Evolutionary conservation across 2,888 invertebrate genomes (phyloP).

Genomic region (Zaprionus obscuricornis): DNA sequence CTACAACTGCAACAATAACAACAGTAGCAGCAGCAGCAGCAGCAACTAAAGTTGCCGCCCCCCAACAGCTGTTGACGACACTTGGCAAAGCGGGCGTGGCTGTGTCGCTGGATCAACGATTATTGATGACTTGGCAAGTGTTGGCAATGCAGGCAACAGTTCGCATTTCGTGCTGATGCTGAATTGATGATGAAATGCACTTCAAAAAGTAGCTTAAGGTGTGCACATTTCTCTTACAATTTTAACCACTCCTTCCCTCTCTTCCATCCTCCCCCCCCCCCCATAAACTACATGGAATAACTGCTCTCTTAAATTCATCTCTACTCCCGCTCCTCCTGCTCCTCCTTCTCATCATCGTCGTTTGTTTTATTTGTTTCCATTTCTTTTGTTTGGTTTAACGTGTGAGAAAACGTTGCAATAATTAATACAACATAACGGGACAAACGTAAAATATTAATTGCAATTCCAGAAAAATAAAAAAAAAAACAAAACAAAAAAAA

Average conservation of each 20-base stretch:
- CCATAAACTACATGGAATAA: background rate
- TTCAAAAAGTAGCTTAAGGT: conserved; percentile 77
- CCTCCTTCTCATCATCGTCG: background rate
- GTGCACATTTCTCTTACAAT: conserved; percentile 22
- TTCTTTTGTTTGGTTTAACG: conserved; percentile 21
- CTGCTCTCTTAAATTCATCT: conserved; percentile 1
- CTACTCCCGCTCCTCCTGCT: background rate
- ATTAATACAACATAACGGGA: conserved; percentile 48
- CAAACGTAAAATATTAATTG: conserved; percentile 35
- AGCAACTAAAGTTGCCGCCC: conserved; percentile 33
- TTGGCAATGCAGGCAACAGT: conserved; percentile 27
- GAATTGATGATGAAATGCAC: conserved; percentile 80
- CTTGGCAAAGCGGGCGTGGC: conserved; percentile 61
- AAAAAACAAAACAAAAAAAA: conserved; percentile 2
- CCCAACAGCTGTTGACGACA: conserved; percentile 72
- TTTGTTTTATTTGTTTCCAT: conserved; percentile 9
- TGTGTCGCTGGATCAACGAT: conserved; percentile 67
- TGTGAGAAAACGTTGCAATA: conserved; percentile 46
- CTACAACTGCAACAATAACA: conserved; percentile 11
- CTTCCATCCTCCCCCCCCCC: background rate
- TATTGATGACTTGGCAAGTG: conserved; percentile 73
- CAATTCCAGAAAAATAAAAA: conserved; percentile 18
- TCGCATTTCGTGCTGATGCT: conserved; percentile 71
- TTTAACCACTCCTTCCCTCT: background rate
- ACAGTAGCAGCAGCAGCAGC: conserved; percentile 8